Evolutionary conservation across 2,113 vertebrate genomes (phyloP), one percentile per base, ranked within the genome.

Genomic region (Nycticorax nycticorax): DNA sequence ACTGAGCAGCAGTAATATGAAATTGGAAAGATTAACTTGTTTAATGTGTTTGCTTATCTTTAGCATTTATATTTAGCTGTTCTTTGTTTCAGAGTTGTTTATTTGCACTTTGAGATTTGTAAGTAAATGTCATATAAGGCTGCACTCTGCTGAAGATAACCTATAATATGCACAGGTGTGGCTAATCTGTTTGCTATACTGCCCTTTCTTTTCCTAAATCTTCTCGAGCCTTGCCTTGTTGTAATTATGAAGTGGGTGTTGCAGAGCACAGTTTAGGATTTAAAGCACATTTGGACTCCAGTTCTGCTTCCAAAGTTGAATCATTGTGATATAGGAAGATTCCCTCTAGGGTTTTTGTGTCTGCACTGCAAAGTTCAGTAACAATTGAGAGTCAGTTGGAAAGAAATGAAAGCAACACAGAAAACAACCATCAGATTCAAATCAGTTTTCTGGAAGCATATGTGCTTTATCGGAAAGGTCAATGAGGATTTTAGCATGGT

Each of bases 61-160:
- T 75, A 88, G 8, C 45, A 33, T 56, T 92, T 93, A 53, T 11
- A 92, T 92, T 77, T 91, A 48, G 22, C 26, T 75, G 23, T 35
- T 85, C 62, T 90, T 93, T 86, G 27, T 93, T 92, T 89, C 55
- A 80, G 67, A 71, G 47, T 59, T 81, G 21, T 71, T 95, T 84
- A 48, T 85, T 91, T 87, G 19, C 13, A 22, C 47, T 78, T 93
- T 74, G 4, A 60, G 35, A 62, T 91, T 75, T 82, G 12, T 75
- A 89, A 90, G 60, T 67, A 91, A 94, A 96, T 91, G 85, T 81
- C 80, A 68, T 48, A 7, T 64, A 72, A 71, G 15, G 15, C 33
- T 81, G 23, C 30, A 59, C 12, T 71, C 43, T 71, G 13, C 22
- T 83, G 39, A 55, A 75, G 72, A 68, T 78, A 94, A 72, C 43